These are phyloP conservation scores for Mirza zaza DNA, from an alignment of 2,113 vertebrate species.

Conservation along the genomic window DNA sequence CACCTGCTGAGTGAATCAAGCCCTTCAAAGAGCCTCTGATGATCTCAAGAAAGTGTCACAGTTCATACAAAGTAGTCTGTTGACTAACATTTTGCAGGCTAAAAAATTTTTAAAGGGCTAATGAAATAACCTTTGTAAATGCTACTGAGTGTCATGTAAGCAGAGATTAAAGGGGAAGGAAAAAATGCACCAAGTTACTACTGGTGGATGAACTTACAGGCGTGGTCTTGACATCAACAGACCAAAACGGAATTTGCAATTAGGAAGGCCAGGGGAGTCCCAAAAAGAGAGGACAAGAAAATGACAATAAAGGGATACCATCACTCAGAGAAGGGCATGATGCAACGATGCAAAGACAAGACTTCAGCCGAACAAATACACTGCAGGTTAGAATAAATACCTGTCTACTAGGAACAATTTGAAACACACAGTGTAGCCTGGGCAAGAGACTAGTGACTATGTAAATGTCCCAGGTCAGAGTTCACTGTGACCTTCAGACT, in stretches of 20 bases:
- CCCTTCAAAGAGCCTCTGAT: neutral
- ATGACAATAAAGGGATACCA: neutral
- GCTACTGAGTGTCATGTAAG: neutral
- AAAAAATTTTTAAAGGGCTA: neutral
- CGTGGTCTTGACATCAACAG: neutral
- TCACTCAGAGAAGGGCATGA: neutral
- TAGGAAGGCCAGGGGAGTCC: neutral
- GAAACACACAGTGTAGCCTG: neutral
- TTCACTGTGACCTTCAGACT: neutral
- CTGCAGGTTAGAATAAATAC: neutral
- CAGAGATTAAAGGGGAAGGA: neutral
- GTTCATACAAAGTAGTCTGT: neutral
- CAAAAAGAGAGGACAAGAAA: neutral
- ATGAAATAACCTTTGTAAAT: neutral
- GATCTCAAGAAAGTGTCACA: neutral
- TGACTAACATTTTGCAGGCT: slow-evolving; percentile 9
- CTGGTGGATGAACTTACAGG: neutral
- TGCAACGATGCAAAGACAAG: neutral
- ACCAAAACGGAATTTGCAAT: neutral
- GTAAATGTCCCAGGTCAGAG: neutral
- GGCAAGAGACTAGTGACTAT: neutral
- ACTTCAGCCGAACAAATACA: neutral
- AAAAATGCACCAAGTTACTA: neutral
- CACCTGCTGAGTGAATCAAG: neutral
- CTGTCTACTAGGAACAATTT: neutral